Evolutionary conservation across 2,113 vertebrate species (phyloP).

Genomic region (Podiceps cristatus): DNA sequence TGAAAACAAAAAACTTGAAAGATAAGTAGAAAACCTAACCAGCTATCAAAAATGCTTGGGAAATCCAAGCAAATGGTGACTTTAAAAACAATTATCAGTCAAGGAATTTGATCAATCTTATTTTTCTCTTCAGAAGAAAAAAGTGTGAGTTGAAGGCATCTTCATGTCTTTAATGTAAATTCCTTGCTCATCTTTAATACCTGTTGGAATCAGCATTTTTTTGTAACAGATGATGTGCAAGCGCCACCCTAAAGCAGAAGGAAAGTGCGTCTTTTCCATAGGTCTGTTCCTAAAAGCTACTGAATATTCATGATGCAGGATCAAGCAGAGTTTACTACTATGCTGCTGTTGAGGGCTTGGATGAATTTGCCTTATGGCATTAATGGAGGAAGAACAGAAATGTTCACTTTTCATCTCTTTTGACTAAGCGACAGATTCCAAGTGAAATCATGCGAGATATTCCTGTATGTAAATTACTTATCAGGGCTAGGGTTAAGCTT

Average conservation of each 20-base stretch:
- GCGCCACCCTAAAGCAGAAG: not conserved
- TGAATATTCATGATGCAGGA: not conserved
- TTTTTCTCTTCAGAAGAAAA: conserved; percentile 1
- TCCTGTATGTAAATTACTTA: not conserved
- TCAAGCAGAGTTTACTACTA: conserved; percentile 29
- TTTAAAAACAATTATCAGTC: not conserved
- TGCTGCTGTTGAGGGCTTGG: not conserved
- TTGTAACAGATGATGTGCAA: not conserved
- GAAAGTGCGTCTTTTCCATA: not conserved
- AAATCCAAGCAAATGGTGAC: conserved; percentile 35
- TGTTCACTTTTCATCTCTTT: not conserved
- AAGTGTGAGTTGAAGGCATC: not conserved
- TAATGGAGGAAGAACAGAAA: not conserved
- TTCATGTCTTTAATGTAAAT: not conserved
- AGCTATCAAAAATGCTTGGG: not conserved
- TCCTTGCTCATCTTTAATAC: not conserved
- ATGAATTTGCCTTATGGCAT: not conserved
- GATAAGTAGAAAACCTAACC: not conserved
- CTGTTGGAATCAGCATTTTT: not conserved
- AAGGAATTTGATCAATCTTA: not conserved
- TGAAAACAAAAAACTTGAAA: conserved; percentile 3
- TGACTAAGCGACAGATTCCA: not conserved
- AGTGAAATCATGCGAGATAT: not conserved
- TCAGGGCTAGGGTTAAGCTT: not conserved
- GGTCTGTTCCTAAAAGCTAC: not conserved